Base-by-base conservation (phyloP, 2,888 invertebrate species). In the Apotomis betuletana region DNA sequence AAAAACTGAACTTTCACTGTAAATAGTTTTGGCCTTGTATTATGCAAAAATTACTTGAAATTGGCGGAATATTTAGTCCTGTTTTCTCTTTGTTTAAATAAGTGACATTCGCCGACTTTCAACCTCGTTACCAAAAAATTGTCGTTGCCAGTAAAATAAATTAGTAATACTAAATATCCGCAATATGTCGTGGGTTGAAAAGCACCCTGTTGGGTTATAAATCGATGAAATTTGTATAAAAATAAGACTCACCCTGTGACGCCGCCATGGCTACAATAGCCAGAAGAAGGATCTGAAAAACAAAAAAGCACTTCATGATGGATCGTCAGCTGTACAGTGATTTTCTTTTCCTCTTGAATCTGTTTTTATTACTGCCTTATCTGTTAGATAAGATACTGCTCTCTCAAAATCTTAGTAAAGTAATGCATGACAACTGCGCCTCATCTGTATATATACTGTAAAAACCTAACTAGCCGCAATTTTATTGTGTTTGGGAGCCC, bases 251-350 rank as follows among this genome's bases (percentile, higher is more conserved):
- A 72, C 69, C 77, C 69, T 81, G 81, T 9, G 80, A 78, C 12
- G 74, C 78, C 38, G 80, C 83, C 81, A 86, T 81, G 64, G 83
- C 86, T 65, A 85, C 74, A 5, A 86, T 58, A 44, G 79, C 83
- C 59, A 85, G 67, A 8, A 82, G 73, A 68, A 87, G 70, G 13
- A 85, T 75, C 87, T 87, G 87, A 9, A 83, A 82, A 46, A 78
- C 61, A 36, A 74, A 65, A 75, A 77, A 75, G 61, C 65, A 75
- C 67, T 78, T 78, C 79, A 81, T 74, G 59, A 54, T 72, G n/a
- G n/a, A 63, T 8, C 54, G 46, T 49, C n/a, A 12, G 8, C 27
- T 10, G n/a, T 46, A 73, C 55, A 27, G 15, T 15, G n/a, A 65
- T 8, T 46, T 51, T 13, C n/a, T 41, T 52, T 27, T 55, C 38